Base-by-base conservation (phyloP, 2,888 invertebrate genomes). In the Synergus umbraculus region DNA sequence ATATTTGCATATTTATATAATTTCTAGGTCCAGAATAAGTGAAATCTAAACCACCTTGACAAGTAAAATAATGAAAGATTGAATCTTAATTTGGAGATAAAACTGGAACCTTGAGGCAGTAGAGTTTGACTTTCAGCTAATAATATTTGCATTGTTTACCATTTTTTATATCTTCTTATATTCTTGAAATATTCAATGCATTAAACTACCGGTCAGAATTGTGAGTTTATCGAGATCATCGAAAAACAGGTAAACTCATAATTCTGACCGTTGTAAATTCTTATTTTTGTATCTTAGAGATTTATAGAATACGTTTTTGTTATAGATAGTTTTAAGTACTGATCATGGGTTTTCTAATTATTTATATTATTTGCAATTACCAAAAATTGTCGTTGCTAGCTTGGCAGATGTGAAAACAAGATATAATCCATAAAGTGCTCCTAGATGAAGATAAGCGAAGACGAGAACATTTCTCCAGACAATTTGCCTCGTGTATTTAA, bases 381-480 rank as follows among this genome's bases (percentile, higher is more conserved):
- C 96, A 89, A 95, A 95, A 82, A 95, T 86, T 79, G 94, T 92
- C 12, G 97, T 97, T 85, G 93, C 93, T 92, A 96, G 93, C 93
- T 95, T 96, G 49, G 97, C 97, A 5, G 96, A 95, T 77, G 96
- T 95, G 46, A 97, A 92, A 89, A 95, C 93, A 22, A 97, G 93
- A 91, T 95, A 97, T 5, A 95, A 91, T 76, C 97, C 97, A 89
- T 96, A 97, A 0, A 97, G 78, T 0, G 96, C 96, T 3, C 95
- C 95, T 76, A 95, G 60, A 90, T 97, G 97, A 82, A 97, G 94
- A 89, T 96, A 96, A 10, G 93, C 93, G 89, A 97, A 97, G 1
- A 96, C 93, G n/a, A 95, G 92, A 76, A 97, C 96, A 90, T 97
- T 97, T 85, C 96, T 94, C 97, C 97, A 97, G 9, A 97, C 97